Base-by-base conservation (phyloP, 2,888 invertebrate genomes). In the Cephonodes hylas region DNA sequence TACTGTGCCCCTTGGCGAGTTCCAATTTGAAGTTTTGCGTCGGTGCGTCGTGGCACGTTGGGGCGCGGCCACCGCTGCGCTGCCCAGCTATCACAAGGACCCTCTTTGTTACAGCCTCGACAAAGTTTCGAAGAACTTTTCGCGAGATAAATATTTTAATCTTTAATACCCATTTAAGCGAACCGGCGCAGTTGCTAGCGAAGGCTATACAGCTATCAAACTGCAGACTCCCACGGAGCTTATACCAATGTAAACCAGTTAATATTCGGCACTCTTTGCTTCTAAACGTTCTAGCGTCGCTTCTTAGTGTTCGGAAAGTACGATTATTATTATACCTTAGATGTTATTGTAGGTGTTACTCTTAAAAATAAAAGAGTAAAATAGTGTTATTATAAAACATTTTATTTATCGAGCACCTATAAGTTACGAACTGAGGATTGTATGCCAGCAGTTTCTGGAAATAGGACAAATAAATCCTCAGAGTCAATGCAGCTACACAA, bases 111-210 rank as follows among this genome's bases (percentile, higher is more conserved):
- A 77, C 77, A 65, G 72, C 68, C 79, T 73, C 71, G 77, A 73
- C 75, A 74, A 85, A 87, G 79, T 86, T 82, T 79, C 75, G 69
- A 73, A 67, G 67, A 89, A 87, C 82, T 89, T 85, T 84, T 75
- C 72, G 66, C 71, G 78, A 84, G 83, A 86, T 88, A 88, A 88
- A 89, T 89, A 84, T 86, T 86, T 88, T 86, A 84, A 86, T 87
- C 79, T 87, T 85, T 85, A 85, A 88, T 86, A 84, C 78, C 84
- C 81, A 83, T 84, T 88, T 85, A 84, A 84, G 80, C 78, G 80
- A 79, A 75, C 76, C 73, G 74, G 73, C 72, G 75, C 78, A 77
- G 75, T 78, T 78, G 73, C 73, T 78, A 75, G 78, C 74, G 68
- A 75, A 76, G 74, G 71, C 77, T 75, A 75, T 80, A 79, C 79